These are phyloP conservation scores for Mylabris phalerata DNA, from an alignment of 1,140 invertebrate genomes.

Conservation along the genomic window DNA sequence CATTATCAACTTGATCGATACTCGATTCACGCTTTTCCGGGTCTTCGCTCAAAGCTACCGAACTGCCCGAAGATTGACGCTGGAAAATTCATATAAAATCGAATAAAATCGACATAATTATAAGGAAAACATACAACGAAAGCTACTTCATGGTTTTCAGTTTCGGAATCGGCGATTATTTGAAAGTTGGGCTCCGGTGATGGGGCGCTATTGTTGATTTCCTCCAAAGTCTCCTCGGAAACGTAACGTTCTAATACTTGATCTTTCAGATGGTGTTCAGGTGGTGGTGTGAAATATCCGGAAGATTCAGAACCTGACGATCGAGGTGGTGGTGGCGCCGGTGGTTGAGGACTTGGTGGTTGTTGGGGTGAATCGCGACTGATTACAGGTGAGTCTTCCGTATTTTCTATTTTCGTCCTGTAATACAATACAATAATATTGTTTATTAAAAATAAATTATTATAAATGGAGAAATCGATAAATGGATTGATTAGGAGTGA, in stretches of 20 bases:
- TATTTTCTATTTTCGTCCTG: constrained; percentile 11
- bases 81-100: neutral
- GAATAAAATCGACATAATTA: neutral
- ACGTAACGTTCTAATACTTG: neutral
- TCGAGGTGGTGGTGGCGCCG: constrained; percentile 7
- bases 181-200: constrained; percentile 6
- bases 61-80: constrained; percentile 11
- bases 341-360: constrained; percentile 9
- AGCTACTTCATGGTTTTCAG: constrained; percentile 1
- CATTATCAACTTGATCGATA: neutral
- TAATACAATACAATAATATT: neutral
- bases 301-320: constrained; percentile 40
- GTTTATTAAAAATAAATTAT: neutral
- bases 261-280: constrained; percentile 20
- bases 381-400: neutral
- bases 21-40: neutral
- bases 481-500: neutral
- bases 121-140: neutral
- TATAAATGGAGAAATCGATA: too few relatives aligned
- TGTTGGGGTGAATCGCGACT: neutral
- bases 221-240: constrained; percentile 6
- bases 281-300: constrained; percentile 38
- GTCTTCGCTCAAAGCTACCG: constrained; percentile 6
- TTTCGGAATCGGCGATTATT: constrained; percentile 1
- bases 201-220: constrained; percentile 3